Conservation (phyloP, 2,113 vertebrate species). For the Microcebus ravelobensis region DNA sequence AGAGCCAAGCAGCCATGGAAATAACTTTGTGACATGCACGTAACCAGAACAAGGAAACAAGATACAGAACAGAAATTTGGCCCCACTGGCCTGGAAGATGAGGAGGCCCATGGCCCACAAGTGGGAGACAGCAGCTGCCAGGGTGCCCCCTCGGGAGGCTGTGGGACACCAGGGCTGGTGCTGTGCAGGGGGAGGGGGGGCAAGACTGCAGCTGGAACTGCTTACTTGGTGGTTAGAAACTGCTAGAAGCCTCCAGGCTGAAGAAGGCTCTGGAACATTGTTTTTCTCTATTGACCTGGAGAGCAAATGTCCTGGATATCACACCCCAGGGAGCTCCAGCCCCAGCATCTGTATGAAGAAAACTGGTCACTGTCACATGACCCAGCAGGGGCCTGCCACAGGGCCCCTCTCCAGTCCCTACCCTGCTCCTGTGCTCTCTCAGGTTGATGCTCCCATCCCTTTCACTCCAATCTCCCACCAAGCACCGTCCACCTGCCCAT, state of each 20-base stretch:
- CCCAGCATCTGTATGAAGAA: not conserved
- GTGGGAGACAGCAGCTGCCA: not conserved
- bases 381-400: not conserved
- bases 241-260: not conserved
- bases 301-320: not conserved
- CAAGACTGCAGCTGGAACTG: not conserved
- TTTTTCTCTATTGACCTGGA: not conserved
- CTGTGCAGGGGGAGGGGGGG: not conserved
- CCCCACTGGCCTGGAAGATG: not conserved
- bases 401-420: not conserved
- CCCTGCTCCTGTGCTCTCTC: not conserved
- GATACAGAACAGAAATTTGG: not conserved
- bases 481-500: not conserved
- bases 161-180: not conserved
- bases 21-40: not conserved
- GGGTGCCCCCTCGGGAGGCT: not conserved
- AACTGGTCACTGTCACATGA: not conserved
- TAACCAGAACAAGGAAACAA: not conserved
- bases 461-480: not conserved
- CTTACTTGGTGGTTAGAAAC: not conserved
- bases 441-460: rapidly evolving
- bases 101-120: not conserved
- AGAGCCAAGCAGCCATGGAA: no score
- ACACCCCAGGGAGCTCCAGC: not conserved
- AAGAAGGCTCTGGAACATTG: not conserved